Percentiles rank a stretch among this genome's conserved stretches.
These are phyloP conservation scores for Cantharis lateralis DNA, from an alignment of 2,888 invertebrate genomes.

Conservation along the genomic window DNA sequence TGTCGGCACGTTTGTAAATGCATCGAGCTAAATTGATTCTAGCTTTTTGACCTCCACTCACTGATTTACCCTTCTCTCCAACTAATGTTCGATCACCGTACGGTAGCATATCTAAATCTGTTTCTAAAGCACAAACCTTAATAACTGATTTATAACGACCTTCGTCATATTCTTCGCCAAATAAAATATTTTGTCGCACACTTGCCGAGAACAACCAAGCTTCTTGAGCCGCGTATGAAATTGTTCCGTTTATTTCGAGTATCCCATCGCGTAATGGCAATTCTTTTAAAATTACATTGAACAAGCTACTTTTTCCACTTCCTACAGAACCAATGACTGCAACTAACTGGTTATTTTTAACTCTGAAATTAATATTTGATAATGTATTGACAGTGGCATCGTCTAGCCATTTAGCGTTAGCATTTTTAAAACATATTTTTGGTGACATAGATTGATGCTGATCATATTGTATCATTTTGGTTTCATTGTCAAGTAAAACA, in stretches of 20 bases:
- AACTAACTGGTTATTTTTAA: conserved; percentile 52
- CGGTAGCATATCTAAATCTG: conserved; percentile 72
- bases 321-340: conserved; percentile 73
- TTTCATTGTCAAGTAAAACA: neutral
- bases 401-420: conserved; percentile 70
- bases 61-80: conserved; percentile 76
- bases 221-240: conserved; percentile 66
- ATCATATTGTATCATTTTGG: neutral
- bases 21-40: conserved; percentile 76
- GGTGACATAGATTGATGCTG: conserved; percentile 22
- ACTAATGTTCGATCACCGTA: conserved; percentile 75
- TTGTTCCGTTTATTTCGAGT: conserved; percentile 57
- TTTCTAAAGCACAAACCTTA: conserved; percentile 62
- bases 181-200: conserved; percentile 75
- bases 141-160: conserved; percentile 63
- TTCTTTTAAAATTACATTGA: conserved; percentile 58
- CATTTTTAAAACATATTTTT: conserved; percentile 65
- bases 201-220: conserved; percentile 66
- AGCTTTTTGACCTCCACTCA: conserved; percentile 83
- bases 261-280: conserved; percentile 54
- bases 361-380: conserved; percentile 51
- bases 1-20: conserved; percentile 75
- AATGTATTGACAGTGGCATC: conserved; percentile 24
- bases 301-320: conserved; percentile 65
- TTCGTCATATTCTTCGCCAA: conserved; percentile 64